phyloP scores from a whole-genome alignment of 2,113 vertebrate genomes.

The Nerophis ophidion region DNA sequence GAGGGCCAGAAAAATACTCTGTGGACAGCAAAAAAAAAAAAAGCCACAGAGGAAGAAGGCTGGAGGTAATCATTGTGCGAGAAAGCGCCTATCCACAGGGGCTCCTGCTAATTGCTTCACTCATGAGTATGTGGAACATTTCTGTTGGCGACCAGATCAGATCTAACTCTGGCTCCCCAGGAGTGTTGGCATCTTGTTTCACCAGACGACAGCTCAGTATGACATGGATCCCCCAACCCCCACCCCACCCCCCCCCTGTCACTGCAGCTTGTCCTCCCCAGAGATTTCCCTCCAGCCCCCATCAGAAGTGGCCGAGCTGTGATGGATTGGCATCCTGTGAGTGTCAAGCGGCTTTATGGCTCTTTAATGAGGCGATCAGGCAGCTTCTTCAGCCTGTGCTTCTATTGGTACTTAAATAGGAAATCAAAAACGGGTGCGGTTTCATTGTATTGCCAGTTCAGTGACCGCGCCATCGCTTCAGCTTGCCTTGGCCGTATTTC shows the following conservation, averaged over 20 bases:
- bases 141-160: slow-evolving; percentile 59
- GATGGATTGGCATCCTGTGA: slow-evolving; percentile 72
- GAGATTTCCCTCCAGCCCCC: slow-evolving; percentile 42
- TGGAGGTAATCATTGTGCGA: slow-evolving; percentile 47
- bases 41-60: slow-evolving; percentile 2
- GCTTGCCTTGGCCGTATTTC: slow-evolving; percentile 7
- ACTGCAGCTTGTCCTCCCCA: slow-evolving; percentile 49
- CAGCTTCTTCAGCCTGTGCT: slow-evolving; percentile 27
- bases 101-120: slow-evolving; percentile 71
- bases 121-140: slow-evolving; percentile 61
- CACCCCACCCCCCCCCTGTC: slow-evolving; percentile 24
- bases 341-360: slow-evolving; percentile 70
- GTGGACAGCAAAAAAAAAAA: slow-evolving; percentile 29
- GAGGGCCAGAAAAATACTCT: slow-evolving; percentile 28
- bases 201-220: slow-evolving; percentile 66
- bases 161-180: slow-evolving; percentile 58
- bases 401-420: slow-evolving; percentile 43
- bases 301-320: slow-evolving; percentile 62
- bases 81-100: slow-evolving; percentile 61
- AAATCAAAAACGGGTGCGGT: slow-evolving; percentile 60
- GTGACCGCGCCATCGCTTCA: slow-evolving; percentile 7
- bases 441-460: slow-evolving; percentile 37
- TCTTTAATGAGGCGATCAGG: slow-evolving; percentile 69
- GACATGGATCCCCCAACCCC: slow-evolving; percentile 32
- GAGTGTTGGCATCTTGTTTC: slow-evolving; percentile 65